Evolutionary conservation across 23 tunicate genomes (phyloP), one percentile per base, ranked within the genome.

Genomic region (Diplosoma virens): DNA sequence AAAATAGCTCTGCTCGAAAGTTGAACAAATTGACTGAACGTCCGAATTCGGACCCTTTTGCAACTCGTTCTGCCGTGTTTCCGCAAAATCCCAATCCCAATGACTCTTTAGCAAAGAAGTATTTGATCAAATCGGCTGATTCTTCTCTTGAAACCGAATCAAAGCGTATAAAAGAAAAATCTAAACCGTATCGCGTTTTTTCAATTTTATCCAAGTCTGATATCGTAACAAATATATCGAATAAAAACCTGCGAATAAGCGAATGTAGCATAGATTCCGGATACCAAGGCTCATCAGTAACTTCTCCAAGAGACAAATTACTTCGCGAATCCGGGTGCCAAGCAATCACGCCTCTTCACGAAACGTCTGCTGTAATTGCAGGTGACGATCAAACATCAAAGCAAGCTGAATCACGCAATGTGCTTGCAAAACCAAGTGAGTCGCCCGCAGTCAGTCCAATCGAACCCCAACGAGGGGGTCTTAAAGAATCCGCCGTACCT

Each of bases 241-340:
- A 73, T 55, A 35, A 75, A 25, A 75, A 71, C 3, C 78, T 76
- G 5, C 89, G 77, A 18, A 67, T 33, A 14, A 84, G 89, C 46
- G 89, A 84, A 32, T 84, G 89, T 55, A 76, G 82, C 37, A 84
- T 84, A n/a, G 89, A 84, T 37, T 84, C 89, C 17, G 89, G 89
- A 3, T 84, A 84, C 54, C 89, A 84, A 35, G 89, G 73, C 32
- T 67, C 78, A 14, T 84, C 61, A 3, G 32, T 55, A 25, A 74
- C 75, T 5, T 63, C 87, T 17, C 80, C 87, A 2, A 36, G 75
- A 18, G 81, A 82, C n/a, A 30, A 58, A 27, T 37, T 21, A 27
- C 61, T 61, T 48, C 80, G 87, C 16, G 86, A 81, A 7, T 76
- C 37, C 17, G 59, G 67, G 5, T 82, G 81, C 1, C 80, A 73